These are phyloP conservation scores for Chironomus tepperi DNA, from an alignment of 1,140 invertebrate species.

Conservation along the genomic window DNA sequence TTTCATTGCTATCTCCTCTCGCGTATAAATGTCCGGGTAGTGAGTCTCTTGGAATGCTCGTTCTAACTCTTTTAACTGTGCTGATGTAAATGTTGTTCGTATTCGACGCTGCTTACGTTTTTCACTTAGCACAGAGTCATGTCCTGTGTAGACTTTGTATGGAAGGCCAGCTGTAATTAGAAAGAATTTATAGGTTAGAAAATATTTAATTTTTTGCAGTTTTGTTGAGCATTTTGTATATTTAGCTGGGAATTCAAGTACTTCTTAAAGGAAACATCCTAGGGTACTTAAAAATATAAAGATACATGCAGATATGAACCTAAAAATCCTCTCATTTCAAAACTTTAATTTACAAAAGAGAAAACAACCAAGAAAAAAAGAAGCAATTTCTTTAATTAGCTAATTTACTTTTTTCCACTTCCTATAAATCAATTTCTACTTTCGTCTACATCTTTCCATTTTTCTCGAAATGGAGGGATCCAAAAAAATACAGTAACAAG, in stretches of 20 bases:
- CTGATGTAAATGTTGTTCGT: slow-evolving; percentile 92
- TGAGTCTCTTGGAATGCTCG: slow-evolving; percentile 95
- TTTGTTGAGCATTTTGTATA: too few species aligned
- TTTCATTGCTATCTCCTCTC: slow-evolving; percentile 97
- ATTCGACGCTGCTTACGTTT: slow-evolving; percentile 89
- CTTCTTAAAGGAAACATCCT: too few species aligned
- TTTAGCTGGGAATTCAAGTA: too few species aligned
- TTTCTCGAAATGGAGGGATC: too few species aligned
- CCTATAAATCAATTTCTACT: not conserved
- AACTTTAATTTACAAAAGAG: not conserved
- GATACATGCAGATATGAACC: too few species aligned
- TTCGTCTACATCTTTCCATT: too few species aligned
- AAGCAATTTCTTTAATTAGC: slow-evolving; percentile 4
- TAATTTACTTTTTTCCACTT: not conserved
- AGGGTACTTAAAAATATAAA: too few species aligned
- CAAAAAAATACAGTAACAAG: too few species aligned
- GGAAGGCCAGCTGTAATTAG: slow-evolving; percentile 59
- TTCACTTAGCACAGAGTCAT: slow-evolving; percentile 70
- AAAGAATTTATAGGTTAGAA: not conserved
- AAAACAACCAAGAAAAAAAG: not conserved
- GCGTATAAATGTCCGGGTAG: slow-evolving; percentile 98
- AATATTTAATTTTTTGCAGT: too few species aligned
- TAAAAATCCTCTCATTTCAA: too few species aligned
- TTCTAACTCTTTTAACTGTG: slow-evolving; percentile 93
- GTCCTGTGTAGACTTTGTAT: slow-evolving; percentile 79